Evolutionary conservation across 2,797 vertebrate species (phyloP), one percentile per base, ranked within the genome.

Genomic region (Coluber constrictor): DNA sequence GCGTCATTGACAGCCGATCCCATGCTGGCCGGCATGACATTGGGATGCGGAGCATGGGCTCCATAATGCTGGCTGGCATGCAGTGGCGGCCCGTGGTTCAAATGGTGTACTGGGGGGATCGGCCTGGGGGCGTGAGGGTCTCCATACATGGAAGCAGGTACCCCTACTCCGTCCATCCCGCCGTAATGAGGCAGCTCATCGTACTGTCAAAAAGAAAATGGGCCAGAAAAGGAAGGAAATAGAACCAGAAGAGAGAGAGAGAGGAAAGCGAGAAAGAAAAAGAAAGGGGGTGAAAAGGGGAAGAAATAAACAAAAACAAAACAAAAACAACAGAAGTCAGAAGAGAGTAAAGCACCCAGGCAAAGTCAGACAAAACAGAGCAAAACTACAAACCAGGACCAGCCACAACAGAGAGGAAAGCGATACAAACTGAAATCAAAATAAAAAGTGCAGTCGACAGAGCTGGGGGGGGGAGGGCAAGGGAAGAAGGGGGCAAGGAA

Each of bases 151-250:
- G 99, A 99, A 95, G 99, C 98, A 95, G 99, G 98, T 96, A 99
- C 99, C 97, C 98, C 98, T 97, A 99, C 98, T 97, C 99, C 99
- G 98, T 99, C 99, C 99, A 99, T 99, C 97, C 99, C 99, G 98
- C 99, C 99, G 98, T 99, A 99, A 97, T 99, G 99, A 98, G 99
- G 99, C 98, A 99, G 98, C 98, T 99, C 99, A 99, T 99, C 99
- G 99, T 99, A 99, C 99, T 99, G 98, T 97, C 98, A 97, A 97
- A 96, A 91, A 91, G 90, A 91, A 95, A 94, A 92, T 90, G 95
- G 96, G 93, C 96, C 96, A 90, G 91, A 95, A 95, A 94, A 96
- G 93, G 94, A 83, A 37, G 37, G 54, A 23, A 43, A 29, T 3
- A n/a, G 25, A 57, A 23, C 55, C 32, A 55, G n/a, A 29, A 66